Evolutionary conservation across 2,888 invertebrate species (phyloP).

Genomic region (Crocallis elinguaria): DNA sequence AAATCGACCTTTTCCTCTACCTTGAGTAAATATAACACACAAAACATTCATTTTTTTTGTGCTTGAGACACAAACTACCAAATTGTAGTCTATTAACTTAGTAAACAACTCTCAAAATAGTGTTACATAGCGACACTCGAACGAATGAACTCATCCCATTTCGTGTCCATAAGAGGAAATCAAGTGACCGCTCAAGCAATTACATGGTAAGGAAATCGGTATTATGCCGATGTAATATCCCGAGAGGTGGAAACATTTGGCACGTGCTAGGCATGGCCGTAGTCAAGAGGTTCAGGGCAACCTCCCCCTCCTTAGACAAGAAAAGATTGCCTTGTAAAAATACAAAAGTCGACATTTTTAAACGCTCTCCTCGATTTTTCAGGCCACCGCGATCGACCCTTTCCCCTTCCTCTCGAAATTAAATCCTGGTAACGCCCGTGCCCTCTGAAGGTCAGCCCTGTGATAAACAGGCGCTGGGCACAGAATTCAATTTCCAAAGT

Average conservation of each 20-base stretch:
- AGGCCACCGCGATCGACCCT: no score
- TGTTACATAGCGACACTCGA: neutral
- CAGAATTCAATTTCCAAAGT: slow-evolving; percentile 69
- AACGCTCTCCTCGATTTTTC: no score
- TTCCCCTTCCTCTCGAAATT: neutral
- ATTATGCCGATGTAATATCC: slow-evolving; percentile 32
- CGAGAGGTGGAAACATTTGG: slow-evolving; percentile 45
- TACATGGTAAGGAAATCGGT: slow-evolving; percentile 18
- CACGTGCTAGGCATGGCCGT: slow-evolving; percentile 18
- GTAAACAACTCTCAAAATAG: neutral
- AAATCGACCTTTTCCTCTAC: slow-evolving; percentile 1
- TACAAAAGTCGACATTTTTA: neutral
- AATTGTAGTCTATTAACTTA: neutral
- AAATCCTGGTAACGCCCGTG: slow-evolving; percentile 16
- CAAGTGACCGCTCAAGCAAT: slow-evolving; percentile 19
- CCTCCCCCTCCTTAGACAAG: neutral
- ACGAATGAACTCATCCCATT: slow-evolving; percentile 5
- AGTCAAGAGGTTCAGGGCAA: neutral
- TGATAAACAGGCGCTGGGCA: slow-evolving; percentile 55
- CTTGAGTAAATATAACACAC: neutral
- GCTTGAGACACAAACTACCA: neutral
- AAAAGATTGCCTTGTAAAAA: neutral
- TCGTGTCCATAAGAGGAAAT: slow-evolving; percentile 15
- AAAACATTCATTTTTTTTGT: no score
- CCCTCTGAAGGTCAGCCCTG: slow-evolving; percentile 42